A percentile compares a stretch with the other conserved stretches of the same genome.
Evolutionary conservation across 2,888 invertebrate genomes (phyloP).

Genomic region (Pecten maximus): DNA sequence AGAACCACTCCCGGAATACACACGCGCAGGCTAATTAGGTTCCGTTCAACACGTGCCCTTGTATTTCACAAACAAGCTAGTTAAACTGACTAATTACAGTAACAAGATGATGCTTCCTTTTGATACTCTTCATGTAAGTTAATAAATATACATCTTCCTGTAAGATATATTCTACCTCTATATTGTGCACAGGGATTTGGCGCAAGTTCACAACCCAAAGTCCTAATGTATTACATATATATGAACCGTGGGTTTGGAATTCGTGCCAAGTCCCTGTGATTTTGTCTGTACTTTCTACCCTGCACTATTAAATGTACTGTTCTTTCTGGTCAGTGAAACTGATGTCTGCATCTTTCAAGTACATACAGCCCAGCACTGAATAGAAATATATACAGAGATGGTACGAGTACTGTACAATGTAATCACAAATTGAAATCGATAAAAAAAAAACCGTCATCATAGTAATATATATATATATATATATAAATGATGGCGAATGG

Average conservation of each 20-base stretch:
- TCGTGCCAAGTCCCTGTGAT: not conserved
- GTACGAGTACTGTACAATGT: not conserved
- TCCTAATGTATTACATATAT: too few relatives aligned
- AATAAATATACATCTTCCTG: too few relatives aligned
- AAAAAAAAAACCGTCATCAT: not conserved
- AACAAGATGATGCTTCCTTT: not conserved
- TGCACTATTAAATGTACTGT: not conserved
- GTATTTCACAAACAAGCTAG: not conserved
- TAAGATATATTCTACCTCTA: too few relatives aligned
- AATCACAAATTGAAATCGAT: constrained; percentile 25
- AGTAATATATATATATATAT: not conserved
- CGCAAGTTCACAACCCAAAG: too few relatives aligned
- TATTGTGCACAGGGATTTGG: too few relatives aligned
- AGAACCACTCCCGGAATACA: not conserved
- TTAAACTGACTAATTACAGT: not conserved
- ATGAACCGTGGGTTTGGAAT: too few relatives aligned
- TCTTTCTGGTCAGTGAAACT: not conserved
- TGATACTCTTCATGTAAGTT: too few relatives aligned
- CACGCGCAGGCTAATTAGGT: not conserved
- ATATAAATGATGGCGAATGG: not conserved
- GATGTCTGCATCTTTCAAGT: not conserved
- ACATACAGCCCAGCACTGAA: not conserved
- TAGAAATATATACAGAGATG: not conserved
- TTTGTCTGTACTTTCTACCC: not conserved
- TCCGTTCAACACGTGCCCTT: not conserved